These are phyloP conservation scores for Notodonta ziczac DNA, from an alignment of 2,888 invertebrate species.

Conservation along the genomic window DNA sequence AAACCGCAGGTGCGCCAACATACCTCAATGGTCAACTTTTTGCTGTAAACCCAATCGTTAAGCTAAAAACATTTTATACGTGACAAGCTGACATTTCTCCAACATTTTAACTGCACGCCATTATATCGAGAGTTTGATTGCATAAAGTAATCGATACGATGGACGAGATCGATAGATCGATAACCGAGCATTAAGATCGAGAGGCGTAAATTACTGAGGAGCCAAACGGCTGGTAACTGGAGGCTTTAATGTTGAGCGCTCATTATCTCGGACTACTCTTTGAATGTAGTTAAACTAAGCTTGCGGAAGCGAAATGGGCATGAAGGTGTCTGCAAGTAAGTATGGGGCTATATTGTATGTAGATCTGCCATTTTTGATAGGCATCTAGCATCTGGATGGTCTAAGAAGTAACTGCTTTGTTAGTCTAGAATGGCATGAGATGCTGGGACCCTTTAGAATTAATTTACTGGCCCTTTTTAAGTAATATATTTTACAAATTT, in stretches of 20 bases:
- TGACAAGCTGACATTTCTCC: conserved; percentile 2
- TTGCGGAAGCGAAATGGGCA: not conserved
- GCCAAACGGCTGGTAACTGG: conserved; percentile 26
- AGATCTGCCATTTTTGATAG: not conserved
- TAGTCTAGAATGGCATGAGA: too few species aligned
- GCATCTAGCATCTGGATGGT: not conserved
- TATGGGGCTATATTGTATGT: not conserved
- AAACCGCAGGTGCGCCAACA: conserved; percentile 1
- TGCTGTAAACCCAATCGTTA: conserved; percentile 1
- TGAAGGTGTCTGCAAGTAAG: not conserved
- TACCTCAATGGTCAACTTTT: not conserved
- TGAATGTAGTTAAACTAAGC: not conserved
- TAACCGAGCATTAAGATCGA: conserved; percentile 12
- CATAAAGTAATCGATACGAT: conserved; percentile 22
- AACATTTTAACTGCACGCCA: conserved; percentile 4
- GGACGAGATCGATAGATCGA: conserved; percentile 15
- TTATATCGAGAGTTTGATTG: conserved; percentile 6
- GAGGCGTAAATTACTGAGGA: conserved; percentile 23
- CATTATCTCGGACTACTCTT: conserved; percentile 3
- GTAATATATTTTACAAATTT: too few species aligned
- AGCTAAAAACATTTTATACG: not conserved
- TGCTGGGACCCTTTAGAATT: too few species aligned
- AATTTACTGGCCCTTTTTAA: too few species aligned
- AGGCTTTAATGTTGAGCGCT: conserved; percentile 1
- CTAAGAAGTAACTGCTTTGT: too few species aligned